These are phyloP conservation scores for Neolamprologus sp. DNA, from an alignment of 2,113 vertebrate genomes.

Conservation along the genomic window DNA sequence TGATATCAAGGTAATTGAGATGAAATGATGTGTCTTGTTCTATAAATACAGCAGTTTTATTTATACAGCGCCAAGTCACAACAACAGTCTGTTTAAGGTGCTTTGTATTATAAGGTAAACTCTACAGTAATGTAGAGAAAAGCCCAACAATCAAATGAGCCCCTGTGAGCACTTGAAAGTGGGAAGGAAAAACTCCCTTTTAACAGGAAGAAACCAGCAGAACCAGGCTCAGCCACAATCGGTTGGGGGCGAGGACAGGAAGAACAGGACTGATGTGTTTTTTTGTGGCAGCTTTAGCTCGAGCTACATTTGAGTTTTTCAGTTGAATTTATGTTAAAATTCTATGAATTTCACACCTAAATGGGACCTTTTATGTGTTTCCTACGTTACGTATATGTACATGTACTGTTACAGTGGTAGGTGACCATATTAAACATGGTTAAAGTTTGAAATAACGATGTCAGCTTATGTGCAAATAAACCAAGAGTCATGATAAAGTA, in stretches of 20 bases:
- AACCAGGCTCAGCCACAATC: background rate
- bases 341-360: background rate
- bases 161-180: background rate
- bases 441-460: background rate
- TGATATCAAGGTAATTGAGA: background rate
- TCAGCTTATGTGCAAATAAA: background rate
- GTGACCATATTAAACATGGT: background rate
- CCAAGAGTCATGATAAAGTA: background rate
- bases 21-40: background rate
- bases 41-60: background rate
- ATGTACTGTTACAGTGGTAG: background rate
- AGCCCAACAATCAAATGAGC: background rate
- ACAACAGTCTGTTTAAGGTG: background rate
- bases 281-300: background rate
- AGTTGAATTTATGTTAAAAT: background rate
- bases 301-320: background rate
- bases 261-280: background rate
- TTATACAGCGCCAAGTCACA: fast-evolving
- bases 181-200: background rate
- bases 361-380: background rate
- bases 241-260: background rate
- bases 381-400: fast-evolving
- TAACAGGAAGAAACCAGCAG: background rate
- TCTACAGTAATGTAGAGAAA: background rate
- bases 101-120: background rate